Evolutionary conservation across 2,888 invertebrate genomes (phyloP).

Genomic region (Omphaloscelis lunosa): DNA sequence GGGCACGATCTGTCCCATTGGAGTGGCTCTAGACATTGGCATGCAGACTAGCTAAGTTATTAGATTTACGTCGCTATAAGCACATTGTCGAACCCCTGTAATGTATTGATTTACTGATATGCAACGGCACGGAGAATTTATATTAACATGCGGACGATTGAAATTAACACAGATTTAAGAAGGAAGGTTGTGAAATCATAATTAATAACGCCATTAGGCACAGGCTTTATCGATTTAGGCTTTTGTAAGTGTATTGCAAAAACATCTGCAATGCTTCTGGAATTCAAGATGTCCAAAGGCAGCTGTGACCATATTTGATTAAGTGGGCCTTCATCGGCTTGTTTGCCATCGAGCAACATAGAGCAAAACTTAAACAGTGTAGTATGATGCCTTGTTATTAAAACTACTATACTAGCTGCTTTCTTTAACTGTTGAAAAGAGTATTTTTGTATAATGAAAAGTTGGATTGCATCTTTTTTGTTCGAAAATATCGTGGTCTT

Average conservation of each 20-base stretch:
- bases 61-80: slow-evolving; percentile 61
- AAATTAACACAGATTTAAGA: not conserved
- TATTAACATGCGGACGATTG: slow-evolving; percentile 24
- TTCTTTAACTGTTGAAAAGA: not conserved
- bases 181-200: slow-evolving; percentile 6
- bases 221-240: not conserved
- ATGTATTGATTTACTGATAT: slow-evolving; percentile 60
- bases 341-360: not conserved
- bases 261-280: not conserved
- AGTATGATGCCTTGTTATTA: not conserved
- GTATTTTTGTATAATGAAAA: not conserved
- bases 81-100: slow-evolving; percentile 49
- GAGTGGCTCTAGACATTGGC: slow-evolving; percentile 69
- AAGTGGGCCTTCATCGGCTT: not conserved
- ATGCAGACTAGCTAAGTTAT: slow-evolving; percentile 53
- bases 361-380: not conserved
- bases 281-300: not conserved
- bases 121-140: slow-evolving; percentile 46
- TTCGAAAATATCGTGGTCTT: not conserved
- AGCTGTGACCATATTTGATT: not conserved
- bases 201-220: slow-evolving; percentile 10
- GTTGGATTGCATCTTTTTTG: not conserved
- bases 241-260: not conserved
- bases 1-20: slow-evolving; percentile 77
- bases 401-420: not conserved